phyloP scores from a whole-genome alignment of 2,113 vertebrate species.

The Pontoporia blainvillei region DNA sequence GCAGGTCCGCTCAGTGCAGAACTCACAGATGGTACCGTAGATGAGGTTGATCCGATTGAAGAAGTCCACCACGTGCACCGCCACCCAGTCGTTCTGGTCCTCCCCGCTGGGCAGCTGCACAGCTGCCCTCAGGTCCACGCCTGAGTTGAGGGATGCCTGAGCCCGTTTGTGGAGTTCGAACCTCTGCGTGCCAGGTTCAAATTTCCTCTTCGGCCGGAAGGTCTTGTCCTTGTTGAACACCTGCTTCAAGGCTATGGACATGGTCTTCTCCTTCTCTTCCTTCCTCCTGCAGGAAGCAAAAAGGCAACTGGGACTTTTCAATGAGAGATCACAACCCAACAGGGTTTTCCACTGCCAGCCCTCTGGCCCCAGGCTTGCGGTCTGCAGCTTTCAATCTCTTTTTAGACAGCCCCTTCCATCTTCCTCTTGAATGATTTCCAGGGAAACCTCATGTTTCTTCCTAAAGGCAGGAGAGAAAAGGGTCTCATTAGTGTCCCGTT shows the following conservation, averaged over 20 bases:
- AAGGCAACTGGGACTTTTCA: constrained; percentile 63
- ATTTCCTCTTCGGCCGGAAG: constrained; percentile 89
- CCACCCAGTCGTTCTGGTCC: constrained; percentile 90
- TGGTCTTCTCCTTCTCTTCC: constrained; percentile 71
- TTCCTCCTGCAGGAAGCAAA: constrained; percentile 48
- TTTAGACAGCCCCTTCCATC: constrained; percentile 52
- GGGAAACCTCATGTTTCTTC: constrained; percentile 68
- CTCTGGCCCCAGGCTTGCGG: constrained; percentile 39
- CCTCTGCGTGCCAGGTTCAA: constrained; percentile 89
- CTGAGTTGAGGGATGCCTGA: constrained; percentile 86
- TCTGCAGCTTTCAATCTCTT: background rate
- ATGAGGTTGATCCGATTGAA: constrained; percentile 92
- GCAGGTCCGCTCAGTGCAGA: constrained; percentile 88
- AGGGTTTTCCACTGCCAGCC: constrained; percentile 55
- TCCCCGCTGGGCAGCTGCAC: constrained; percentile 87
- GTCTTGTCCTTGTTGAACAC: constrained; percentile 92
- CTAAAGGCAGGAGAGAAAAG: constrained; percentile 69
- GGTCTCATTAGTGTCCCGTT: constrained; percentile 34
- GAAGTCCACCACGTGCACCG: constrained; percentile 90
- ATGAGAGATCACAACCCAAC: constrained; percentile 47
- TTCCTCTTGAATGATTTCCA: constrained; percentile 64
- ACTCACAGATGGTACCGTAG: constrained; percentile 90
- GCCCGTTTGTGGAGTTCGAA: constrained; percentile 90
- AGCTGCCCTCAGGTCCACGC: constrained; percentile 84
- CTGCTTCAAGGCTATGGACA: constrained; percentile 89